phyloP scores from a whole-genome alignment of 2,888 invertebrate species.

The Calephelis perditalis region DNA sequence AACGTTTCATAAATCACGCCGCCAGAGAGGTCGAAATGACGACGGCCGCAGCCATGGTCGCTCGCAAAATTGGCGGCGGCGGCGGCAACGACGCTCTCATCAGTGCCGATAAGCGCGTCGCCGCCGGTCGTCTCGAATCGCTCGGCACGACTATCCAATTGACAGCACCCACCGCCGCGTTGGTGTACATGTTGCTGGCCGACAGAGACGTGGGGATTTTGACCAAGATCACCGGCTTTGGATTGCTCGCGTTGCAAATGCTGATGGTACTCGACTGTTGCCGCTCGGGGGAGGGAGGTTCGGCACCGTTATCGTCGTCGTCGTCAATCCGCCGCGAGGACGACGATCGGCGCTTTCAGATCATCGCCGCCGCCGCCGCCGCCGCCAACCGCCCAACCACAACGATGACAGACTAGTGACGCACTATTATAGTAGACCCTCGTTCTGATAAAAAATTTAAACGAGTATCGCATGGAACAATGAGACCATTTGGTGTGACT shows the following conservation, averaged over 20 bases:
- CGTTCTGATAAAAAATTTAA: background rate
- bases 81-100: background rate
- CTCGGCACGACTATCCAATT: conserved; percentile 5
- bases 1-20: conserved; percentile 7
- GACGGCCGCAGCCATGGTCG: background rate
- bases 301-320: background rate
- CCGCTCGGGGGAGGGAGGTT: conserved; percentile 11
- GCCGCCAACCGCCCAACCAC: background rate
- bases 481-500: background rate
- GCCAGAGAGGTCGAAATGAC: background rate
- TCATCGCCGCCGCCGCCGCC: conserved; percentile 2
- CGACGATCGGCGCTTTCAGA: background rate
- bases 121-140: background rate
- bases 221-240: conserved; percentile 8
- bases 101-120: background rate
- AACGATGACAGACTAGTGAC: conserved; percentile 1
- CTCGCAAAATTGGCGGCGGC: background rate
- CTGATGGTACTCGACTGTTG: conserved; percentile 13
- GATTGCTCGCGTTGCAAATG: conserved; percentile 8
- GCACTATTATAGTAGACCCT: background rate
- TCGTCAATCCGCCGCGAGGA: conserved; percentile 1
- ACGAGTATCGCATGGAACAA: conserved; percentile 3
- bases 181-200: conserved; percentile 6
- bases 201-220: conserved; percentile 5
- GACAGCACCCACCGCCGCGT: background rate